These are phyloP conservation scores for Carduelis carduelis DNA, from an alignment of 2,797 vertebrate genomes.

Conservation along the genomic window DNA sequence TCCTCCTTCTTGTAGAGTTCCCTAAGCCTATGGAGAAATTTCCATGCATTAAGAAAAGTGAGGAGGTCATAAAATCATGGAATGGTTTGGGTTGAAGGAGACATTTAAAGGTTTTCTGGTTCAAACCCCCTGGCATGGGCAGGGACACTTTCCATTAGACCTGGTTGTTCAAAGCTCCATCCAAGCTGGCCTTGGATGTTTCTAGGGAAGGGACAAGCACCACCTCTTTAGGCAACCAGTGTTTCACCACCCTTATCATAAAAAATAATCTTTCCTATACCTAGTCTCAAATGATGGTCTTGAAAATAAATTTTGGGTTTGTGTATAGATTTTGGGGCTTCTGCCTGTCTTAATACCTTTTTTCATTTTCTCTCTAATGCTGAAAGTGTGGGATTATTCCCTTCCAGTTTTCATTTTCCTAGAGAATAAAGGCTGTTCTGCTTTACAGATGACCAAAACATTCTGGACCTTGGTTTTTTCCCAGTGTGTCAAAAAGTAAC, in stretches of 20 bases:
- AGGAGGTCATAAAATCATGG: neutral
- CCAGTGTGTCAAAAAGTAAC: neutral
- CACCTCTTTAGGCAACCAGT: neutral
- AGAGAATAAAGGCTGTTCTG: neutral
- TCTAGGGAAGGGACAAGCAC: neutral
- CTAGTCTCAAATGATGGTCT: neutral
- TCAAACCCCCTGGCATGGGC: neutral
- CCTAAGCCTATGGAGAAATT: neutral
- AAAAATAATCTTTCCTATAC: neutral
- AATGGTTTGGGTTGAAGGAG: neutral
- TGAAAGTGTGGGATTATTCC: neutral
- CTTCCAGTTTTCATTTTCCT: neutral
- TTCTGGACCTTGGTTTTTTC: accelerated
- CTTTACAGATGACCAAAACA: neutral
- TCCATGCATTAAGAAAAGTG: neutral
- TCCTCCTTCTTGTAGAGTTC: neutral
- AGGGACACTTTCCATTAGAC: neutral
- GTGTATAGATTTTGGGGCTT: neutral
- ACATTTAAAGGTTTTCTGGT: neutral
- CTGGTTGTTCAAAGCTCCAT: neutral
- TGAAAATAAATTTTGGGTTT: neutral
- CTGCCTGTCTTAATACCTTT: neutral
- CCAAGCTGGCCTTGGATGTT: neutral
- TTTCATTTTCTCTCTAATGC: neutral
- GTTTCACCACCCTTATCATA: neutral